These are phyloP conservation scores for Plumapathes pennacea DNA, from an alignment of 92 coral and sea anemone genomes.

Conservation along the genomic window DNA sequence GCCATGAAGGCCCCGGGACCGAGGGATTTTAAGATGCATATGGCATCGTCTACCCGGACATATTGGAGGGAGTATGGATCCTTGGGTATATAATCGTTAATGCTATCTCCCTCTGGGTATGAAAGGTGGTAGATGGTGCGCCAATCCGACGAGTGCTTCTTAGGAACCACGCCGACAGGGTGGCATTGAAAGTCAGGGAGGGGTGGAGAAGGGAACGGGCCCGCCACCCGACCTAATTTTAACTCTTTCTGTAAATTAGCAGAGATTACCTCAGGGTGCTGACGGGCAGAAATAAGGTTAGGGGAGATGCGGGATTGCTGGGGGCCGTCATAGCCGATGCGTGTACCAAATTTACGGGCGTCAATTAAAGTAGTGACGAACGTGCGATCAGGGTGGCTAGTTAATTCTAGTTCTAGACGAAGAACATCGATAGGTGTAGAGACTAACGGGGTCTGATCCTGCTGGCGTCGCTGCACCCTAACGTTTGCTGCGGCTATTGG, in stretches of 20 bases:
- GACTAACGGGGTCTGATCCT: not conserved
- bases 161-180: slow-evolving; percentile 19
- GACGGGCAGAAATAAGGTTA: slow-evolving; percentile 16
- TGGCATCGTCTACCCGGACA: slow-evolving; percentile 49
- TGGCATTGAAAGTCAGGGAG: slow-evolving; percentile 18
- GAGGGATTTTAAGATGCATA: slow-evolving; percentile 18
- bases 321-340: slow-evolving; percentile 14
- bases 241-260: slow-evolving; percentile 21
- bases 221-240: slow-evolving; percentile 58
- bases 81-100: slow-evolving; percentile 47
- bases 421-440: slow-evolving; percentile 16
- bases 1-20: slow-evolving; percentile 55
- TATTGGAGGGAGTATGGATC: slow-evolving; percentile 57
- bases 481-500: slow-evolving; percentile 11
- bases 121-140: slow-evolving; percentile 15
- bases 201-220: slow-evolving; percentile 24
- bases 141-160: slow-evolving; percentile 8
- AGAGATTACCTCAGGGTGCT: slow-evolving; percentile 22
- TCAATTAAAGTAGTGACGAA: slow-evolving; percentile 13
- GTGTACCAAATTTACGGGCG: slow-evolving; percentile 8
- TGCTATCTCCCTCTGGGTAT: slow-evolving; percentile 51
- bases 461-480: slow-evolving; percentile 11
- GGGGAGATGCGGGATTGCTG: slow-evolving; percentile 6
- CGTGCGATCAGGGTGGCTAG: slow-evolving; percentile 15
- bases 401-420: slow-evolving; percentile 6